A percentile compares a stretch with the other conserved stretches of the same genome.
Conservation (phyloP, 1,140 invertebrate genomes). For the Nixonia krombeini region DNA sequence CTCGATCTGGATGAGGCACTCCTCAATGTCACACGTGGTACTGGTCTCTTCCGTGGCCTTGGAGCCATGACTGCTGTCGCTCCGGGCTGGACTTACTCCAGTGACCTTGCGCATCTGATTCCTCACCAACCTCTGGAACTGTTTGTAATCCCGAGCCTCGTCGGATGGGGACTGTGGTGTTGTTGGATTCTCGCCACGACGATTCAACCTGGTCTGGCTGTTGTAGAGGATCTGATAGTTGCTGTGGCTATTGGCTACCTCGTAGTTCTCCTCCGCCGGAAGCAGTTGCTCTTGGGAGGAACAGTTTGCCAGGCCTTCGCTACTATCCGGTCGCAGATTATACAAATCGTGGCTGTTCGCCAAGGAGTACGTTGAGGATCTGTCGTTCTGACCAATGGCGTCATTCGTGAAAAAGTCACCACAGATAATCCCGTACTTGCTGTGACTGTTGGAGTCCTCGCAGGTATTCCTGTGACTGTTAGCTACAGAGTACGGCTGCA, state of each 20-base stretch:
- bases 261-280: conserved; percentile 36
- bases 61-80: conserved; percentile 18
- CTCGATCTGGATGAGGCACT: conserved; percentile 59
- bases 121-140: background rate
- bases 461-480: conserved; percentile 20
- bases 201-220: conserved; percentile 34
- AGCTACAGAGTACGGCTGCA: conserved; percentile 22
- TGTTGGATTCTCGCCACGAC: background rate
- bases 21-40: conserved; percentile 54
- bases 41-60: conserved; percentile 30
- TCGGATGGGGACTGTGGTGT: background rate
- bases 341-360: conserved; percentile 54
- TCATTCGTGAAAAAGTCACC: background rate
- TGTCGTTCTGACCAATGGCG: background rate
- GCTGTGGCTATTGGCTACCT: conserved; percentile 57
- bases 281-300: conserved; percentile 16
- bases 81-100: conserved; percentile 8
- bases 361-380: conserved; percentile 18
- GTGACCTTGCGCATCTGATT: background rate
- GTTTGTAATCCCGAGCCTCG: background rate
- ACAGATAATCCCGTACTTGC: conserved; percentile 24
- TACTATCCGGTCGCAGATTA: conserved; percentile 25
- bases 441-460: conserved; percentile 46
- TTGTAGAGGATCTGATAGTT: conserved; percentile 55
- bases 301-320: conserved; percentile 17